Evolutionary conservation across 2,888 invertebrate genomes (phyloP).

Genomic region (Ryuthela nishihirai): DNA sequence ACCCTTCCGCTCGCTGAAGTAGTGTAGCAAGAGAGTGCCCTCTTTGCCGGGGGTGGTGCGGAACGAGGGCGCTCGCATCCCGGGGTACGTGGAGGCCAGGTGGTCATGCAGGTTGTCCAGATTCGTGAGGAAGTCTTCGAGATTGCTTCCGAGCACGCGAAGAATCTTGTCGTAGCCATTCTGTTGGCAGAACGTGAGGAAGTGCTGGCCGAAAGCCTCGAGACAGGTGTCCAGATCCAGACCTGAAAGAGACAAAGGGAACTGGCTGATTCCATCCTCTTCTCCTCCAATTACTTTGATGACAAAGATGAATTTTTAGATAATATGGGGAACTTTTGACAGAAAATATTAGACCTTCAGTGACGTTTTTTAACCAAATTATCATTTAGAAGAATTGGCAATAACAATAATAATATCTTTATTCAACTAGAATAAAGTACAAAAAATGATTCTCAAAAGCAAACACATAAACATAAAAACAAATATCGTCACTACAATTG

Average conservation of each 20-base stretch:
- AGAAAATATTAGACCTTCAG: too few species aligned
- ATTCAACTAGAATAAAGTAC: too few species aligned
- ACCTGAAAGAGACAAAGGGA: constrained; percentile 40
- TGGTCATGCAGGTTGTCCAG: constrained; percentile 45
- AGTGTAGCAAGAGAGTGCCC: constrained; percentile 40
- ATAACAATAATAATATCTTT: too few species aligned
- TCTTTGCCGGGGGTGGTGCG: constrained; percentile 44
- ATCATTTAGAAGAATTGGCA: too few species aligned
- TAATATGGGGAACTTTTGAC: too few species aligned
- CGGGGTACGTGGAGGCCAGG: constrained; percentile 48
- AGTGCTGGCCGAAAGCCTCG: constrained; percentile 46
- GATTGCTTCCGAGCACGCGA: constrained; percentile 41
- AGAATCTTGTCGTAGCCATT: constrained; percentile 41
- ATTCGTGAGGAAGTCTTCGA: constrained; percentile 42
- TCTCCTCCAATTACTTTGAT: too few species aligned
- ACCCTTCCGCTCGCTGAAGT: constrained; percentile 43
- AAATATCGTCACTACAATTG: too few species aligned
- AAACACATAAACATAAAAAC: too few species aligned
- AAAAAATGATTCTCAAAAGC: too few species aligned
- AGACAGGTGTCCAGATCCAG: constrained; percentile 47
- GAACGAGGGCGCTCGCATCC: constrained; percentile 50
- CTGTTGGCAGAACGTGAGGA: constrained; percentile 38
- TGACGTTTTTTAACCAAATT: too few species aligned
- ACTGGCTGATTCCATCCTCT: too few species aligned
- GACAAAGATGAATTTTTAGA: too few species aligned